phyloP scores from a whole-genome alignment of 2,888 invertebrate species.

The Athripsodes cinereus region DNA sequence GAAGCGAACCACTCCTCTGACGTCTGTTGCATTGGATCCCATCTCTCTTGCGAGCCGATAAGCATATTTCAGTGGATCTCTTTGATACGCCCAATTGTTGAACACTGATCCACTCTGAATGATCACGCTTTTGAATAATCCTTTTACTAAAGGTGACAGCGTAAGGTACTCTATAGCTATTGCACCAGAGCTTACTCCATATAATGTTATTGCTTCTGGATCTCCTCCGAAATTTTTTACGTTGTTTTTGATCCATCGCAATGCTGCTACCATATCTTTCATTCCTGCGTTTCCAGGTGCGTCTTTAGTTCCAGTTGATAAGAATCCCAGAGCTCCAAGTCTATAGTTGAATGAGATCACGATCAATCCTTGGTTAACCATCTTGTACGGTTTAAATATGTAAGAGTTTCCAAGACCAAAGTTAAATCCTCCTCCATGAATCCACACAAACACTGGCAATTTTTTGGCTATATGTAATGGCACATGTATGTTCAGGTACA shows the following conservation, averaged over 20 bases:
- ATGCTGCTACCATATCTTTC: slow-evolving; percentile 41
- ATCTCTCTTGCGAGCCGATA: slow-evolving; percentile 42
- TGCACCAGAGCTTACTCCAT: slow-evolving; percentile 45
- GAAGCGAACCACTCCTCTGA: slow-evolving; percentile 35
- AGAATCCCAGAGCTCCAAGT: slow-evolving; percentile 41
- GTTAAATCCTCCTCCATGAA: slow-evolving; percentile 44
- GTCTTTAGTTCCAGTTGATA: slow-evolving; percentile 37
- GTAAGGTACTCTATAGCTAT: slow-evolving; percentile 37
- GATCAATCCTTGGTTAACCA: slow-evolving; percentile 41
- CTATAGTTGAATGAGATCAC: slow-evolving; percentile 44
- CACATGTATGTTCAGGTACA: slow-evolving; percentile 62
- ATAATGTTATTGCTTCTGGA: slow-evolving; percentile 40
- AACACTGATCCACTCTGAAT: slow-evolving; percentile 36
- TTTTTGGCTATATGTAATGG: slow-evolving; percentile 45
- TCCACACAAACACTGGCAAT: slow-evolving; percentile 43
- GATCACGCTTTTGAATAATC: slow-evolving; percentile 42
- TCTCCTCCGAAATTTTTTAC: slow-evolving; percentile 41
- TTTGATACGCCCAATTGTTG: slow-evolving; percentile 36
- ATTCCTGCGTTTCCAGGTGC: slow-evolving; percentile 46
- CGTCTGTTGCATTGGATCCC: slow-evolving; percentile 38
- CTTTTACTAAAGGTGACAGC: slow-evolving; percentile 36
- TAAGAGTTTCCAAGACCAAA: slow-evolving; percentile 40
- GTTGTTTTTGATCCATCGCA: slow-evolving; percentile 42
- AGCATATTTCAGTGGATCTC: slow-evolving; percentile 32
- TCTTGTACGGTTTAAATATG: slow-evolving; percentile 40